Percentiles rank a stretch among this genome's conserved stretches.
phyloP scores from a whole-genome alignment of 2,113 vertebrate genomes.

The Phylloscopus trochiloides region DNA sequence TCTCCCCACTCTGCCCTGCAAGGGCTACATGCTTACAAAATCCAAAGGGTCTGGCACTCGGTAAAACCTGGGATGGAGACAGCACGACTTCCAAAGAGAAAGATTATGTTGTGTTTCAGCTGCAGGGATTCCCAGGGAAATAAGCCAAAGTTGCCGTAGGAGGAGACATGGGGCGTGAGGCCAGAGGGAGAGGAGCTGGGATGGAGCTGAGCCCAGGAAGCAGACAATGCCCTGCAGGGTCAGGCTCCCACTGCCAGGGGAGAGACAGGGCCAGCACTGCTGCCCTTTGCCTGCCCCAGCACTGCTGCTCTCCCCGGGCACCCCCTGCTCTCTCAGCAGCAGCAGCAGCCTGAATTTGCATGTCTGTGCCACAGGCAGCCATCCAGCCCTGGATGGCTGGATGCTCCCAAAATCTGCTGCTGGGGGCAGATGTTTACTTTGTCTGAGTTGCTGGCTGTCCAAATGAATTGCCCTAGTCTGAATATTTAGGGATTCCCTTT shows the following conservation, averaged over 20 bases:
- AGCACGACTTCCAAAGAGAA: neutral
- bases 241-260: neutral
- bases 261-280: neutral
- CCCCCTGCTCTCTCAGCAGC: fast-evolving
- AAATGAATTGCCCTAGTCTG: neutral
- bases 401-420: neutral
- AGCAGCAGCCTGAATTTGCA: neutral
- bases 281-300: neutral
- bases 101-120: neutral
- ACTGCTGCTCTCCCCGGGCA: neutral
- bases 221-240: neutral
- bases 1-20: neutral
- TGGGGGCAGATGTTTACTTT: neutral
- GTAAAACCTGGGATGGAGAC: neutral
- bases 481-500: neutral
- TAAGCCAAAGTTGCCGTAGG: neutral
- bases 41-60: neutral
- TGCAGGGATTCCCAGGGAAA: neutral
- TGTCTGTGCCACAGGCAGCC: neutral
- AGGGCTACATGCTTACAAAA: neutral
- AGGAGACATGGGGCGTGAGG: fast-evolving
- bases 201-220: neutral
- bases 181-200: neutral
- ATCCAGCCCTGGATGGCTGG: neutral
- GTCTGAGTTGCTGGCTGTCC: neutral